Percentiles rank a stretch among this genome's conserved stretches.
These are phyloP conservation scores for Trypoxylus dichotomus DNA, from an alignment of 1,140 invertebrate species.

Conservation along the genomic window DNA sequence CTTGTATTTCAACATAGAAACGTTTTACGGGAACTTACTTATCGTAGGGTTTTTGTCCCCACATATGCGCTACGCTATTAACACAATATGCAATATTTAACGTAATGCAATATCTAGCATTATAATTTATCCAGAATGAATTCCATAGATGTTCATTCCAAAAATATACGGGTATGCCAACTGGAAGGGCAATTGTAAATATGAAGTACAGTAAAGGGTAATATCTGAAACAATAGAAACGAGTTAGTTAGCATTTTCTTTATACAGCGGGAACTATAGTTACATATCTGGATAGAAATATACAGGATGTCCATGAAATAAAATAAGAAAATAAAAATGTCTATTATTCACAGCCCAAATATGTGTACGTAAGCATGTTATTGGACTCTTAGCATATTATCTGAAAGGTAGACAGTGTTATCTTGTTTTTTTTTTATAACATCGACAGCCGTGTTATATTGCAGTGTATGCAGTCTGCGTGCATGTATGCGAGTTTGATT, in stretches of 20 bases:
- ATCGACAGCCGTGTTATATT: no score
- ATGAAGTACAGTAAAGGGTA: slow-evolving; percentile 75
- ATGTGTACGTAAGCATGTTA: no score
- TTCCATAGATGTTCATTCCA: slow-evolving; percentile 81
- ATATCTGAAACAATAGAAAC: slow-evolving; percentile 58
- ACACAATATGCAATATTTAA: slow-evolving; percentile 92
- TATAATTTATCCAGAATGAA: slow-evolving; percentile 83
- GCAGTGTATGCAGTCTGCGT: no score
- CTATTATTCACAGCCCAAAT: no score
- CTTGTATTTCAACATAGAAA: background rate
- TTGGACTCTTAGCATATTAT: no score
- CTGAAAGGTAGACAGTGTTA: no score
- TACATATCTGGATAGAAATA: no score
- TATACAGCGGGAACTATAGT: no score
- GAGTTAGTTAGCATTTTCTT: slow-evolving; percentile 26
- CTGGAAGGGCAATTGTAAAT: slow-evolving; percentile 77
- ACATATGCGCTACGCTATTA: slow-evolving; percentile 90
- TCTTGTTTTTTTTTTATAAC: no score
- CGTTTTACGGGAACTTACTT: slow-evolving; percentile 59
- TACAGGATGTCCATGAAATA: no score
- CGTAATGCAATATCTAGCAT: slow-evolving; percentile 79
- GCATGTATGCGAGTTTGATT: no score
- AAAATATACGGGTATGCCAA: slow-evolving; percentile 74
- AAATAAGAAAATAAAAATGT: no score
- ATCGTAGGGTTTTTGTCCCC: slow-evolving; percentile 88